Percentiles rank a stretch among this genome's conserved stretches.
Conservation (phyloP, 2,113 vertebrate species). For the Noctilio leporinus region DNA sequence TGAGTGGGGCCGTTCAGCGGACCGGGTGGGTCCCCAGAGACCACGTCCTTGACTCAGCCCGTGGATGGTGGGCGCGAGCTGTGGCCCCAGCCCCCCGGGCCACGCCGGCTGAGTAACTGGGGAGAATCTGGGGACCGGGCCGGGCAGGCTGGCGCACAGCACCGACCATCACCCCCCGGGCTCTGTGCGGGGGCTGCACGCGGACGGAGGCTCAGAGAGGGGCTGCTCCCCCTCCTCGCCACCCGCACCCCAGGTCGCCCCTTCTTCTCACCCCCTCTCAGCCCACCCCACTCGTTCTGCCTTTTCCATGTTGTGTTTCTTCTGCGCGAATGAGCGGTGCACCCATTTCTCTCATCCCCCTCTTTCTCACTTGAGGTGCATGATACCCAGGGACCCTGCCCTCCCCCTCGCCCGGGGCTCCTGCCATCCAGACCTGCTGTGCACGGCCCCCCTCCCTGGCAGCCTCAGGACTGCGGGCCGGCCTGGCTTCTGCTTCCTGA, state of each 20-base stretch:
- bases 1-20: rapidly evolving
- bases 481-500: no score
- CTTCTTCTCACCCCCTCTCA: rapidly evolving
- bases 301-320: background rate
- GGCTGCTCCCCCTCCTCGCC: rapidly evolving
- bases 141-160: background rate
- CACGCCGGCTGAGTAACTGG: background rate
- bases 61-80: rapidly evolving
- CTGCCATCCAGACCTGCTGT: background rate
- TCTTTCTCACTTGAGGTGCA: background rate
- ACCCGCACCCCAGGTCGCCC: rapidly evolving
- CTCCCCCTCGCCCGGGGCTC: background rate
- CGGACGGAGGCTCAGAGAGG: background rate
- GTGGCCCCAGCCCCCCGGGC: rapidly evolving
- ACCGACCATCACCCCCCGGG: rapidly evolving
- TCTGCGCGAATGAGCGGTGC: background rate
- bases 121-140: background rate
- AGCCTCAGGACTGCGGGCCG: rapidly evolving
- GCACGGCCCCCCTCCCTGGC: rapidly evolving
- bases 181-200: no score
- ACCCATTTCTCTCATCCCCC: rapidly evolving
- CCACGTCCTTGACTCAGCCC: no score
- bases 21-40: no score
- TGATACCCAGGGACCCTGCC: background rate
- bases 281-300: rapidly evolving